Conservation (phyloP, 2,797 vertebrate genomes). For the Semaprochilodus insignis region DNA sequence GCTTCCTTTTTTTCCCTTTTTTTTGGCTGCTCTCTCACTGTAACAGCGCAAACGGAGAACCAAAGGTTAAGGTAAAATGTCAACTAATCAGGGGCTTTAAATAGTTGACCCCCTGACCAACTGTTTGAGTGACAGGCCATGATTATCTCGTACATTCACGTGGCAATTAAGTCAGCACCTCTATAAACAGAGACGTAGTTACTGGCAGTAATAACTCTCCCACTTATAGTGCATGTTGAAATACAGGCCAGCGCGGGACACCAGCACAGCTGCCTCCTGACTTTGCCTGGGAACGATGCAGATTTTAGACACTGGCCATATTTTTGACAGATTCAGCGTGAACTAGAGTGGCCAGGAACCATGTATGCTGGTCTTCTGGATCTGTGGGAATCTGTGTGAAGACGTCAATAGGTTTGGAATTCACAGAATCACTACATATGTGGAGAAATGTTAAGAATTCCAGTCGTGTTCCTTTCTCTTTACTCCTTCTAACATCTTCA, state of each 20-base stretch:
- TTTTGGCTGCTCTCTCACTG: neutral
- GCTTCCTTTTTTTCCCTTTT: slow-evolving; percentile 22
- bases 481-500: neutral
- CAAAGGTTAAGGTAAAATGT: slow-evolving; percentile 32
- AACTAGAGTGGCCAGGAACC: neutral
- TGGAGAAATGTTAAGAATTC: no score
- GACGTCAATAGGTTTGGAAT: no score
- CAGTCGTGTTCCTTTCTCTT: neutral
- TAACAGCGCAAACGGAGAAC: neutral
- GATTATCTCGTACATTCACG: slow-evolving; percentile 36
- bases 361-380: neutral
- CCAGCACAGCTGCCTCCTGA: slow-evolving; percentile 9
- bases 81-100: slow-evolving; percentile 42
- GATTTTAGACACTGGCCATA: neutral
- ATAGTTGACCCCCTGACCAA: slow-evolving; percentile 33
- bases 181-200: slow-evolving; percentile 33
- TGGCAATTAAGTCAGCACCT: slow-evolving; percentile 28
- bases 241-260: slow-evolving; percentile 21
- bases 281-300: neutral
- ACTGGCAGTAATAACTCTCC: slow-evolving; percentile 20
- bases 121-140: slow-evolving; percentile 27
- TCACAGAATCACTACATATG: neutral
- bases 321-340: neutral
- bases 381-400: neutral
- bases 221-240: slow-evolving; percentile 26